phyloP scores from a whole-genome alignment of 2,888 invertebrate genomes.

The Metacarcinus magister region DNA sequence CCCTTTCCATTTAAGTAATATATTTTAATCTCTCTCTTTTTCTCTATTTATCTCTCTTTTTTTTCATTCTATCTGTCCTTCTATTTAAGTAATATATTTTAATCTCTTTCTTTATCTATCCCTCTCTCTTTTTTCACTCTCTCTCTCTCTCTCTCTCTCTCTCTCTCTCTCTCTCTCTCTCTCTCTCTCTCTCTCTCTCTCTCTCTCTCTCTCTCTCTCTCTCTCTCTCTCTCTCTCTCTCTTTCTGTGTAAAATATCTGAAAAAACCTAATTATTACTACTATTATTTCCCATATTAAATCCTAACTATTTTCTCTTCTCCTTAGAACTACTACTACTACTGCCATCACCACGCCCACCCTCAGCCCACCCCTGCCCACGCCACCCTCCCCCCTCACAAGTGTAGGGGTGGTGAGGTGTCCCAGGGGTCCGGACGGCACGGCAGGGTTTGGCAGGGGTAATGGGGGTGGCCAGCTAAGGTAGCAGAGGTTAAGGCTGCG shows the following conservation, averaged over 20 bases:
- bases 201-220: neutral
- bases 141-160: neutral
- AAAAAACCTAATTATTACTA: no score
- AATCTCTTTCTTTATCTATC: neutral
- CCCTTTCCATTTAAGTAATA: neutral
- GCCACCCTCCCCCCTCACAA: slow-evolving; percentile 56
- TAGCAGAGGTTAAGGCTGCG: slow-evolving; percentile 59
- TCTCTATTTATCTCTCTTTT: neutral
- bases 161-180: neutral
- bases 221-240: neutral
- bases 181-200: neutral
- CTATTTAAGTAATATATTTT: no score
- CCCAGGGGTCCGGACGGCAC: slow-evolving; percentile 76
- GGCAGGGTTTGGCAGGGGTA: slow-evolving; percentile 72
- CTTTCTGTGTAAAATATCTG: no score
- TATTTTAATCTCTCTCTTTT: neutral
- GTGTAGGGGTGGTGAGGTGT: slow-evolving; percentile 68
- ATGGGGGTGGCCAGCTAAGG: neutral
- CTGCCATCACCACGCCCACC: neutral
- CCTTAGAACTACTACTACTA: no score
- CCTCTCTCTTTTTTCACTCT: neutral
- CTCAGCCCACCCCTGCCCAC: neutral
- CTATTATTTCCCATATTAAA: no score
- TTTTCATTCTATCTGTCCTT: neutral
- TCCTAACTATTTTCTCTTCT: no score